Base-by-base conservation (phyloP, 2,888 invertebrate genomes). In the Agrenia bidenticulata region DNA sequence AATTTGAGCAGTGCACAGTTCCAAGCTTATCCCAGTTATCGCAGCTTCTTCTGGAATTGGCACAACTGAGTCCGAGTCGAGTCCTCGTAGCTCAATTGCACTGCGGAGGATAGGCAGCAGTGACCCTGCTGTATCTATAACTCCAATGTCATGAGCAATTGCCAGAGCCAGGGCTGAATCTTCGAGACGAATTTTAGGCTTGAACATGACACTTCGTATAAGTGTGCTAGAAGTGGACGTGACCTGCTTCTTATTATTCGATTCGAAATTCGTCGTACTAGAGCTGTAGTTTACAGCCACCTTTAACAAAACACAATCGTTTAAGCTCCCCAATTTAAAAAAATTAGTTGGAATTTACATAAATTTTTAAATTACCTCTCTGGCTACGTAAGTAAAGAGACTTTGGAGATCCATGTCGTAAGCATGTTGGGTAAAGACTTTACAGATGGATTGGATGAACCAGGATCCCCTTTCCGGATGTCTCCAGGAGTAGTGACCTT, bases 391-490 rank as follows among this genome's bases (percentile, higher is more conserved):
- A 1, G 96, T 96, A 61, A 97, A 81, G 73, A 97, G 82, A 19
- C 90, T 90, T 57, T 94, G 81, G 32, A 97, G 83, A 78, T 97
- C 94, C 78, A 87, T 84, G 27, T 87, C 85, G 74, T 84, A 84
- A 7, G 88, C 90, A 78, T 88, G 85, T 70, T 86, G 85, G 64
- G 87, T 85, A 57, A 96, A 80, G 77, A 94, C 91, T 49, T 88
- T 85, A 78, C 92, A 92, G 27, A 97, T 82, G 0, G 95, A 89
- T 81, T 96, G 96, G 82, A 97, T 90, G 78, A 95, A 97, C 96
- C 96, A 97, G 0, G 96, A 95, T 0, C 96, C 96, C 68, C 90
- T 87, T 32, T 89, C 89, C 32, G 93, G 92, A 79, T 95, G 95
- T 61, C 96, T 86, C 95, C 95, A 96, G 0, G 95, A 94, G 81